Evolutionary conservation across 2,113 vertebrate genomes (phyloP).

Genomic region (Silurus meridionalis): DNA sequence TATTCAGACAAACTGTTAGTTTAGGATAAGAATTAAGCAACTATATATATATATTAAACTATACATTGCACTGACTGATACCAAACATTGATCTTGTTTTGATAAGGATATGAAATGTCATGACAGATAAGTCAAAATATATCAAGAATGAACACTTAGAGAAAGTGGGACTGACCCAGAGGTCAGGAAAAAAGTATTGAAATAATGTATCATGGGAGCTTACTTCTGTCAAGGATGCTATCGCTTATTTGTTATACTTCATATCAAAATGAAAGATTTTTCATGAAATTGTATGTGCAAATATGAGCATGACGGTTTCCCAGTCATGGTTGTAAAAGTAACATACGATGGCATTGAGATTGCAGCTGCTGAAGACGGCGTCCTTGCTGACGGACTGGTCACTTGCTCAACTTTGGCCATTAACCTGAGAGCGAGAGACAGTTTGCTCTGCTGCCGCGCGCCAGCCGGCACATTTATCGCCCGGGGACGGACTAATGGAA

Average conservation of each 20-base stretch:
- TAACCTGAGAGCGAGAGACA: constrained; percentile 78
- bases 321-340: constrained; percentile 30
- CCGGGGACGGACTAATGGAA: constrained; percentile 93
- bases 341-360: constrained; percentile 57
- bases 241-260: neutral
- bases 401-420: constrained; percentile 80
- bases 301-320: neutral
- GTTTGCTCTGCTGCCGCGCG: constrained; percentile 62
- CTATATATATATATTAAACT: neutral
- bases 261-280: neutral
- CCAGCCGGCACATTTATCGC: constrained; percentile 87
- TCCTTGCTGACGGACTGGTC: constrained; percentile 79
- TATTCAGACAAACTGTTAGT: neutral
- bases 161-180: constrained; percentile 27
- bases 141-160: neutral
- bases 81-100: constrained; percentile 25
- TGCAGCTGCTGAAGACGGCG: constrained; percentile 62
- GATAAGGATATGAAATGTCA: constrained; percentile 45
- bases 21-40: neutral
- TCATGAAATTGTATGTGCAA: neutral
- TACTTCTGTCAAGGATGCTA: constrained; percentile 48
- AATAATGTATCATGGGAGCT: constrained; percentile 53
- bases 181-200: constrained; percentile 47
- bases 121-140: neutral
- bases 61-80: constrained; percentile 8